Evolutionary conservation across 2,797 vertebrate species (phyloP), one percentile per base, ranked within the genome.

Genomic region (Prionace glauca): DNA sequence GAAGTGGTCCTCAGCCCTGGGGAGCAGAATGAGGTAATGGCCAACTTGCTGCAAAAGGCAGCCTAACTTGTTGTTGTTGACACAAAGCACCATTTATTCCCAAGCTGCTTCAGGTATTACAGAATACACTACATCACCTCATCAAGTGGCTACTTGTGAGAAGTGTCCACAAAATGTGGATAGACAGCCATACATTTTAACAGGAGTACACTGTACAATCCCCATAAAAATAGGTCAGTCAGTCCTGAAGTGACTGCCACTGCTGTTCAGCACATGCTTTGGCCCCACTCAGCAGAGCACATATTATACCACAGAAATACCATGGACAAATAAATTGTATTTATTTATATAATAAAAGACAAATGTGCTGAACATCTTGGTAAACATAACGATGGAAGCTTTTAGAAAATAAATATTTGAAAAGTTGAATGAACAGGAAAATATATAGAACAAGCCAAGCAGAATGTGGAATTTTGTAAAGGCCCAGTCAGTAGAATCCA

Each of bases 81-180:
- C 18, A 65, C 32, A 62, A 91, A 65, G 60, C 32, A n/a, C 60
- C 56, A 91, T 91, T 92, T 92, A 69, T 92, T 92, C 90, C 88
- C 65, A 69, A 60, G 20, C 90, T 69, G n/a, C 90, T 67, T 92
- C 20, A 36, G 67, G 65, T 69, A 92, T 92, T 92, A 92, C 90
- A 92, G 90, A 92, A 92, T 69, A 67, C 90, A 69, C 90, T 24
- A 92, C 90, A 92, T 92, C 62, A 41, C 62, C 62, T 41, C 90
- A 69, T 41, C n/a, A 69, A 92, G 90, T 92, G 62, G 62, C 90
- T 69, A 91, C 88, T 91, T 91, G 88, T 41, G n/a, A 41, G 62
- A 69, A 69, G 90, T 41, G 90, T 36, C 90, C 10, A 41, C 90
- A 92, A 92, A 92, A 92, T 92, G 65, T 26, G 8, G n/a, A 41